A percentile compares a stretch with the other conserved stretches of the same genome.
Evolutionary conservation across 2,888 invertebrate genomes (phyloP).

Genomic region (Oscheius sp.): DNA sequence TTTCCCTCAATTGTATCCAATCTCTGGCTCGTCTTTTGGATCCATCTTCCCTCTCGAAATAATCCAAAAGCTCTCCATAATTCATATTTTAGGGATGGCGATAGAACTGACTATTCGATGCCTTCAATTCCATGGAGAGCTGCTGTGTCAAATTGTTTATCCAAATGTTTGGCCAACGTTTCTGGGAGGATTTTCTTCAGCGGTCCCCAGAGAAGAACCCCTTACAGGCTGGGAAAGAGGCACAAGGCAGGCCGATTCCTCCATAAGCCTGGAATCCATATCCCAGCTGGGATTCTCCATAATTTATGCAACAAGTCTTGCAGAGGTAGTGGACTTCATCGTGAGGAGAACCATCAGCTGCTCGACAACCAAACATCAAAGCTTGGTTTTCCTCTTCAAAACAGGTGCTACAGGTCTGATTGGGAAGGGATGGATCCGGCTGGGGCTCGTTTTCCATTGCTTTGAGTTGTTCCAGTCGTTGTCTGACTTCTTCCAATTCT

Average conservation of each 20-base stretch:
- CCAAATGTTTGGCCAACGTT: not conserved
- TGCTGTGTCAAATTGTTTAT: not conserved
- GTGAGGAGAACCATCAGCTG: not conserved
- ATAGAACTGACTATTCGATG: not conserved
- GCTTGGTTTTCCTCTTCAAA: not conserved
- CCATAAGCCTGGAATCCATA: not conserved
- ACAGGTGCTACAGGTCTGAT: not conserved
- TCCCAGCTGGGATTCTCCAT: not conserved
- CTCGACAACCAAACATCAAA: not conserved
- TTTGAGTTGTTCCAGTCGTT: no score
- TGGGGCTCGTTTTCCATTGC: not conserved
- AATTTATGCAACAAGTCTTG: not conserved
- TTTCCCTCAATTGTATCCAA: not conserved
- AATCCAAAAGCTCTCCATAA: no score
- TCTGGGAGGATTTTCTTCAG: not conserved
- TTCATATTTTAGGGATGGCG: no score
- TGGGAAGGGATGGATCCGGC: not conserved
- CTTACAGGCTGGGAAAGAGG: not conserved
- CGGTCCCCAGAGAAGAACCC: not conserved
- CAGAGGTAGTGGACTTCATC: not conserved
- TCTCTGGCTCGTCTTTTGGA: not conserved
- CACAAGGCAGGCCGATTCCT: not conserved
- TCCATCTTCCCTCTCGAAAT: not conserved
- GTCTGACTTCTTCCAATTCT: not conserved
- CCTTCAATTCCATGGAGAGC: not conserved